Percentiles rank a stretch among this genome's conserved stretches.
Conservation (phyloP, 2,888 invertebrate genomes). For the Pollenia angustigena region DNA sequence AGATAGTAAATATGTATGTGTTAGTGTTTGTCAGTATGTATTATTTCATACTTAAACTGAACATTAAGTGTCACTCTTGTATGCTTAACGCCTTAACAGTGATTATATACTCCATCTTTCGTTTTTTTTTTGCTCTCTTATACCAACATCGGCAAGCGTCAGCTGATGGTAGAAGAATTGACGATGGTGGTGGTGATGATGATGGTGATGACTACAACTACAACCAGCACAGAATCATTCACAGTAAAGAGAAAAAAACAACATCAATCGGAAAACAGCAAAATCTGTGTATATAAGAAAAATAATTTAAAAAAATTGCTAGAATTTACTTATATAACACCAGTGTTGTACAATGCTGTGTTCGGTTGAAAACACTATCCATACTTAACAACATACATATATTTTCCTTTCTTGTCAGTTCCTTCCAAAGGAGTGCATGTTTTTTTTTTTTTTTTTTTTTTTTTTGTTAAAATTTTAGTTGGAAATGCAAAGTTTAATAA, state of each 20-base stretch:
- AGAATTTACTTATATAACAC: slow-evolving; percentile 55
- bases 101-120: slow-evolving; percentile 70
- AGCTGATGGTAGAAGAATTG: background rate
- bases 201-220: slow-evolving; percentile 16
- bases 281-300: background rate
- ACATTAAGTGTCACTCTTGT: slow-evolving; percentile 74
- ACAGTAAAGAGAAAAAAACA: slow-evolving; percentile 14
- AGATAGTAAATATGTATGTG: slow-evolving; percentile 34
- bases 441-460: background rate
- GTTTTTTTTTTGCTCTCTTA: background rate
- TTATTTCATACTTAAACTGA: slow-evolving; percentile 72
- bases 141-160: slow-evolving; percentile 42
- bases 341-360: slow-evolving; percentile 58
- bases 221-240: slow-evolving; percentile 11
- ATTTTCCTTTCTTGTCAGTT: background rate
- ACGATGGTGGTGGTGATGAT: slow-evolving; percentile 20
- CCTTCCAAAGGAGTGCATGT: slow-evolving; percentile 12
- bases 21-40: slow-evolving; percentile 50
- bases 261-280: background rate
- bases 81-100: slow-evolving; percentile 74
- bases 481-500: slow-evolving; percentile 17
- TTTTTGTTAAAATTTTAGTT: background rate
- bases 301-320: slow-evolving; percentile 50
- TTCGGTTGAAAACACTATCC: background rate
- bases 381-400: background rate